Percentiles rank a stretch among this genome's conserved stretches.
These are phyloP conservation scores for Bufotes viridis DNA, from an alignment of 2,797 vertebrate species.

Conservation along the genomic window DNA sequence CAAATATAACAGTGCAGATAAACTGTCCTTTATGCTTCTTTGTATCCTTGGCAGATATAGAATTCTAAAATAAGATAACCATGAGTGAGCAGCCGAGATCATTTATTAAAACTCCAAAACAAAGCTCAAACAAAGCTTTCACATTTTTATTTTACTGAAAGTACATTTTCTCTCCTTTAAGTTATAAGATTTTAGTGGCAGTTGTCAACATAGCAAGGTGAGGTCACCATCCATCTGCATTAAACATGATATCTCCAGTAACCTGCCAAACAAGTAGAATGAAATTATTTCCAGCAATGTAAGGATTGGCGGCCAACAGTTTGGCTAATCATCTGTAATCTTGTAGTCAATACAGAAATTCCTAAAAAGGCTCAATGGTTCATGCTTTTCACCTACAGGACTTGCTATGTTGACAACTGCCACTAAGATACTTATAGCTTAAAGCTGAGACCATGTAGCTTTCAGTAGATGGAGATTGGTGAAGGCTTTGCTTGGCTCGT, in stretches of 20 bases:
- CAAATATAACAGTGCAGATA: slow-evolving; percentile 41
- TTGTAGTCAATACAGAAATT: neutral
- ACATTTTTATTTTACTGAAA: neutral
- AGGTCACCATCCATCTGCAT: too few species aligned
- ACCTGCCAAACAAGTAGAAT: too few species aligned
- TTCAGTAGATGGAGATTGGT: too few species aligned
- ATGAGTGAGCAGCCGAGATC: neutral
- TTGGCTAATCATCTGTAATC: too few species aligned
- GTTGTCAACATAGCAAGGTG: too few species aligned
- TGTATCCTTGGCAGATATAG: slow-evolving; percentile 17
- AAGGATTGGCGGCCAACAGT: neutral
- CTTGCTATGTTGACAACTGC: too few species aligned
- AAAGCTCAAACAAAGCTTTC: neutral
- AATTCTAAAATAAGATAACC: slow-evolving; percentile 28
- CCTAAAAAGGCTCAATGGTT: neutral
- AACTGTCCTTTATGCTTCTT: slow-evolving; percentile 30
- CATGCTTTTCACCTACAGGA: neutral
- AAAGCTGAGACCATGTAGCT: too few species aligned
- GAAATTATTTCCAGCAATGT: neutral
- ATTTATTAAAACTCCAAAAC: slow-evolving; percentile 30
- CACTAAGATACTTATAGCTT: too few species aligned
- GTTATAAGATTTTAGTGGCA: too few species aligned
- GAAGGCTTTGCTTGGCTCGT: neutral
- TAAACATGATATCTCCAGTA: too few species aligned
- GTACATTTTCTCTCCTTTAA: neutral